Percentiles rank a stretch among this genome's conserved stretches.
Conservation (phyloP, 1,140 invertebrate genomes). For the Trachelipus rathkii region DNA sequence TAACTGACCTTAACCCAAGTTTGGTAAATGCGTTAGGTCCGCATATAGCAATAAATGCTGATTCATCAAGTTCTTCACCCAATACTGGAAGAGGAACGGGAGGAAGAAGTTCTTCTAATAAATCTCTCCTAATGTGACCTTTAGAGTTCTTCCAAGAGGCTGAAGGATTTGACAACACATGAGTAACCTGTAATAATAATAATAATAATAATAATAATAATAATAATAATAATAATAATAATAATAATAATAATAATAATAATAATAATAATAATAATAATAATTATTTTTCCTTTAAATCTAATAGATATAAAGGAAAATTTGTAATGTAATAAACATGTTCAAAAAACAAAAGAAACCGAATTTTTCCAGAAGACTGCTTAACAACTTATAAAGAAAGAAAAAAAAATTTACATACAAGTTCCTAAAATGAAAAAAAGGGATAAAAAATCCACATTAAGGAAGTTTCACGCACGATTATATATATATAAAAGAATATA, state of each 20-base stretch:
- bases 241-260: not conserved
- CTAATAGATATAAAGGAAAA: too few species aligned
- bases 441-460: too few species aligned
- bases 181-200: conserved; percentile 18
- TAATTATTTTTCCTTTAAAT: too few species aligned
- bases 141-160: conserved; percentile 19
- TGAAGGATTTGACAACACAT: conserved; percentile 27
- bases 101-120: conserved; percentile 31
- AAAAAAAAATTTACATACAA: too few species aligned
- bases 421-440: too few species aligned
- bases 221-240: not conserved
- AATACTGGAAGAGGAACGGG: conserved; percentile 8
- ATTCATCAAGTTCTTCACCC: not conserved
- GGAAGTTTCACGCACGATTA: too few species aligned
- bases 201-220: not conserved
- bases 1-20: not conserved
- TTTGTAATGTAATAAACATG: too few species aligned
- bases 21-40: conserved; percentile 33
- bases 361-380: too few species aligned
- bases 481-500: too few species aligned
- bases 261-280: not conserved
- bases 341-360: too few species aligned
- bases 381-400: too few species aligned
- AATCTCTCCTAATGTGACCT: conserved; percentile 25
- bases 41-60: conserved; percentile 25